Evolutionary conservation across 2,888 invertebrate genomes (phyloP).

Genomic region (Eupithecia insigniata): DNA sequence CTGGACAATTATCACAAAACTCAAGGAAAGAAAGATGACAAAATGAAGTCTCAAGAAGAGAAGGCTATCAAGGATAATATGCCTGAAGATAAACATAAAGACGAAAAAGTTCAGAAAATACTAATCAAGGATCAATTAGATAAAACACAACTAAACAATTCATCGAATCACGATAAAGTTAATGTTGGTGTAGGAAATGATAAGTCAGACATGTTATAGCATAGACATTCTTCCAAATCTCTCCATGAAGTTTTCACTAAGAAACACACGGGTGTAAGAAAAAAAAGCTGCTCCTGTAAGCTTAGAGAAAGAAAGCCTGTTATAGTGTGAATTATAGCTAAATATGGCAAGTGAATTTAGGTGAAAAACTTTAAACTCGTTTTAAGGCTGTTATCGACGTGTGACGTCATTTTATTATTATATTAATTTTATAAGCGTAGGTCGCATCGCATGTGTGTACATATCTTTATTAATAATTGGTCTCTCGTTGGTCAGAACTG

Average conservation of each 20-base stretch:
- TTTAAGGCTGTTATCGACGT: conserved; percentile 45
- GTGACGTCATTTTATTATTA: conserved; percentile 43
- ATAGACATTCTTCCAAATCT: conserved; percentile 71
- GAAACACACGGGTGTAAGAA: conserved; percentile 62
- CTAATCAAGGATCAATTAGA: conserved; percentile 50
- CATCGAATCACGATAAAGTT: conserved; percentile 29
- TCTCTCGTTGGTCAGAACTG: conserved; percentile 17
- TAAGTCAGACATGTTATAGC: conserved; percentile 73
- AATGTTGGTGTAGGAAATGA: conserved; percentile 53
- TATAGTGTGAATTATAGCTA: conserved; percentile 48
- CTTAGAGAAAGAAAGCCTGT: conserved; percentile 73
- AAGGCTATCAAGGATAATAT: conserved; percentile 43
- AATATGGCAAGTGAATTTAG: conserved; percentile 14
- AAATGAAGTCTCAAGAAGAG: conserved; percentile 3
- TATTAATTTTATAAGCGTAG: conserved; percentile 33
- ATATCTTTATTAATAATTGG: conserved; percentile 32
- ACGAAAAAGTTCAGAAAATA: conserved; percentile 7
- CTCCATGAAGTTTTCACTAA: conserved; percentile 64
- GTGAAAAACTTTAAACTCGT: conserved; percentile 33
- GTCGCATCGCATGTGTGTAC: conserved; percentile 42
- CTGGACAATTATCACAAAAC: conserved; percentile 27
- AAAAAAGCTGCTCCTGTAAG: conserved; percentile 78
- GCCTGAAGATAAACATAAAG: conserved; percentile 17
- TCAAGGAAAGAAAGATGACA: conserved; percentile 15
- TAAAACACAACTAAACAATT: conserved; percentile 51